A percentile compares a stretch with the other conserved stretches of the same genome.
These are phyloP conservation scores for Tricholaema leucomelas DNA, from an alignment of 2,113 vertebrate species.

Conservation along the genomic window DNA sequence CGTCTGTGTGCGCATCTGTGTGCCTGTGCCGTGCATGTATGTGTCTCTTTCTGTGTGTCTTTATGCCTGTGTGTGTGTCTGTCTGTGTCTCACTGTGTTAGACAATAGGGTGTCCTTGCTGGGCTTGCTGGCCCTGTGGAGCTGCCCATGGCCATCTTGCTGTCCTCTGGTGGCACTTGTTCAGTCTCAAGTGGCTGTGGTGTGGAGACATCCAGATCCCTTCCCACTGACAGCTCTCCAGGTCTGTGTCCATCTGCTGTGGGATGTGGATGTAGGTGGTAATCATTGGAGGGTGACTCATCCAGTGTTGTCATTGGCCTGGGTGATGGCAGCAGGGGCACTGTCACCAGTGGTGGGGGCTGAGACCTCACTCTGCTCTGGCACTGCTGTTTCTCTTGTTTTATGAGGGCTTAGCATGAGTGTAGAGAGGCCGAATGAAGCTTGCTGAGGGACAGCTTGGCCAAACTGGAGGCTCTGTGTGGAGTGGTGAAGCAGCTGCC, in stretches of 20 bases:
- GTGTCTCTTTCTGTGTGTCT: no score
- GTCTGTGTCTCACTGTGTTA: background rate
- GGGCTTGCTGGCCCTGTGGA: background rate
- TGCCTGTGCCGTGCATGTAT: no score
- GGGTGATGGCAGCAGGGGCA: background rate
- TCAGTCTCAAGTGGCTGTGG: background rate
- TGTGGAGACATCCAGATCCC: background rate
- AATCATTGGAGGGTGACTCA: background rate
- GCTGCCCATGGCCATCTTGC: accelerated
- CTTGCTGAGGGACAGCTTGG: background rate
- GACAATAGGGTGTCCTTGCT: background rate
- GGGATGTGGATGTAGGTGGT: background rate
- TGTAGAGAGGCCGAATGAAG: background rate
- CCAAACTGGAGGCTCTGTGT: background rate
- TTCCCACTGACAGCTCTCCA: background rate
- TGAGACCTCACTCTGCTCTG: background rate
- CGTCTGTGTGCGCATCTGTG: no score
- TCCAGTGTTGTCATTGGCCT: background rate
- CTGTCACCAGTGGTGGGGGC: background rate
- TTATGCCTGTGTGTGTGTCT: no score
- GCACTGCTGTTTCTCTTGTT: background rate
- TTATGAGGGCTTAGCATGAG: background rate
- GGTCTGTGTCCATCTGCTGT: background rate
- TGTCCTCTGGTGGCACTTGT: background rate
- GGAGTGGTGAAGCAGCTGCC: background rate